phyloP scores from a whole-genome alignment of 2,888 invertebrate species.

The Eupithecia vulgata region DNA sequence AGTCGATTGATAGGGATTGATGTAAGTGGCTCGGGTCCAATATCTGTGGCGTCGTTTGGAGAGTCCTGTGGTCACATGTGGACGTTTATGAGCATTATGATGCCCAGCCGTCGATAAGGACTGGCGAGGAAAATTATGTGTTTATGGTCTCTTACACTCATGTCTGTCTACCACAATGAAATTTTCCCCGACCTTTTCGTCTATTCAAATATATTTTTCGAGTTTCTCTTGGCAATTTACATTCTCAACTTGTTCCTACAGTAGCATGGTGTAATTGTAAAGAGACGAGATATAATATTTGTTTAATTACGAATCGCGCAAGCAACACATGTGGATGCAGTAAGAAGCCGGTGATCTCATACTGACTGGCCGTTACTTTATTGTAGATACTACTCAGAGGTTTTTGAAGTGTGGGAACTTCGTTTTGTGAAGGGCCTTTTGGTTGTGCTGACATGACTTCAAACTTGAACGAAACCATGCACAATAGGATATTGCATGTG shows the following conservation, averaged over 20 bases:
- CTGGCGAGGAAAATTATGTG: not conserved
- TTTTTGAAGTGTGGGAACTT: conserved; percentile 10
- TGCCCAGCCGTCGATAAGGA: not conserved
- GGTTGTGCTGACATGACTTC: not conserved
- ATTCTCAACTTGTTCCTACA: conserved; percentile 2
- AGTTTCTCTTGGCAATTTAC: not conserved
- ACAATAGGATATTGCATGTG: too few relatives aligned
- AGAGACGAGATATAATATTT: conserved; percentile 42
- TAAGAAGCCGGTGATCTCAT: conserved; percentile 34
- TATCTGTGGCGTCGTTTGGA: not conserved
- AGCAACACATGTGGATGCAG: conserved; percentile 7
- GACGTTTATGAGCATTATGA: not conserved
- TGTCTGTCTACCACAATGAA: not conserved
- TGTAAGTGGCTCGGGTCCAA: not conserved
- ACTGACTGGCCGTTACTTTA: not conserved
- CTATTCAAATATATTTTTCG: not conserved
- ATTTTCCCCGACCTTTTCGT: not conserved
- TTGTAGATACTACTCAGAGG: not conserved
- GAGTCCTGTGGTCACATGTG: not conserved
- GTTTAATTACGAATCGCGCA: conserved; percentile 24
- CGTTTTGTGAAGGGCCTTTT: not conserved
- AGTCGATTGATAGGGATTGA: not conserved
- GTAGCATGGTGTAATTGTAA: conserved; percentile 39
- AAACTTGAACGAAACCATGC: not conserved
- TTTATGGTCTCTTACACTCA: not conserved